Evolutionary conservation across 2,797 vertebrate genomes (phyloP), one percentile per base, ranked within the genome.

Genomic region (Perodicticus potto): DNA sequence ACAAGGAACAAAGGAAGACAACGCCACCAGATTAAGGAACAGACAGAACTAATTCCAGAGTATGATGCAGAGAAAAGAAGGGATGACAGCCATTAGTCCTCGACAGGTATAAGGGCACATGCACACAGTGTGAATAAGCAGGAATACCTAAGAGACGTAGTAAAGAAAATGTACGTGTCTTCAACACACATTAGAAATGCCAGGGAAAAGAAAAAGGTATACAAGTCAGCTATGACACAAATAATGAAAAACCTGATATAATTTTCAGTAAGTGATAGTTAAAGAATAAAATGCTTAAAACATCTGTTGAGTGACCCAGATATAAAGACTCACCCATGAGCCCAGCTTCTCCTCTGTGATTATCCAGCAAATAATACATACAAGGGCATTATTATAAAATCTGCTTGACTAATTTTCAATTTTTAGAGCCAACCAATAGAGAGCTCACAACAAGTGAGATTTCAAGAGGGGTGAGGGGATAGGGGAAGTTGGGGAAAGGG

Each of bases 231-330:
- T 93, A 27, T 16, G 59, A 63, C 7, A 63, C 3, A 78, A 86
- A 93, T 25, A 97, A 11, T 7, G 19, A 89, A 87, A 94, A 89
- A 59, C 3, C 3, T 74, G 20, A 8, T 29, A 86, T 40, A 37
- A 76, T 88, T 96, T 32, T 87, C 45, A 91, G 45, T 72, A 82
- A 93, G 63, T 14, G 59, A 63, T 59, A 83, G 37, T 82, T 49
- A 86, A 95, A 53, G 34, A 95, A 82, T 12, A 89, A 85, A 93
- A 84, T 7, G 27, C 19, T 61, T 49, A 27, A 74, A 88, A 74
- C 37, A 87, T 61, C 27, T 49, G 49, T 55, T 93, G 49, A 70
- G 40, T 23, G 25, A 32, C 37, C 77, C 32, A 76, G 70, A 90
- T 80, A 90, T 37, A 67, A 55, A 20, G 7, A 55, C 16, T 27